Conservation (phyloP, 2,113 vertebrate genomes). For the Sander lucioperca region DNA sequence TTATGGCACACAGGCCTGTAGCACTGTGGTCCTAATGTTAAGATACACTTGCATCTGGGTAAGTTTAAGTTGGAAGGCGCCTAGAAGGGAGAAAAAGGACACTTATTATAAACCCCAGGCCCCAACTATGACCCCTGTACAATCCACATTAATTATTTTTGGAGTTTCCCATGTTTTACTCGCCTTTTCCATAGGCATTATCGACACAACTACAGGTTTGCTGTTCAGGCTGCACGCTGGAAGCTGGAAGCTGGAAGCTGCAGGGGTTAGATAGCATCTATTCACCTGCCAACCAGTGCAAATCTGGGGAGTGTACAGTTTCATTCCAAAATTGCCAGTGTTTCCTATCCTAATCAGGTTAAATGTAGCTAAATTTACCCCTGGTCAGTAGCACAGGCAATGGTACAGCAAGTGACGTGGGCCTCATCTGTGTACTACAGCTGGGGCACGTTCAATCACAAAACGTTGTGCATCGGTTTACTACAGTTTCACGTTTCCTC, state of each 20-base stretch:
- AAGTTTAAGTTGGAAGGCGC: neutral
- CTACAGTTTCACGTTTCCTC: too few relatives aligned
- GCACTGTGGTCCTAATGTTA: neutral
- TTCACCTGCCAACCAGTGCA: neutral
- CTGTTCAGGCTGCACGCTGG: neutral
- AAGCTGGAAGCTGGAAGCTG: neutral
- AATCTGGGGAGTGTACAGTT: neutral
- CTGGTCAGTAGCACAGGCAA: conserved; percentile 3
- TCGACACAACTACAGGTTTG: neutral
- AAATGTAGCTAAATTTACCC: neutral
- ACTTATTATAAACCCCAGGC: neutral
- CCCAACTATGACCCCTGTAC: neutral
- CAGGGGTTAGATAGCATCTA: neutral
- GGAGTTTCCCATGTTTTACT: neutral
- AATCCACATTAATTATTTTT: neutral
- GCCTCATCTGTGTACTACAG: neutral
- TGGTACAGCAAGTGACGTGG: neutral
- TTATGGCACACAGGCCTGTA: neutral
- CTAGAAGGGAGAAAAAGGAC: neutral
- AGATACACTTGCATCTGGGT: neutral
- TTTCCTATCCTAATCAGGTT: neutral
- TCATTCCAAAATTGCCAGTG: neutral
- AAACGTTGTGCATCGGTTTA: too few relatives aligned
- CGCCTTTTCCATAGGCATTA: neutral
- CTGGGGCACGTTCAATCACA: neutral